Percentiles rank a stretch among this genome's conserved stretches.
phyloP scores from a whole-genome alignment of 1,140 invertebrate species.

The Arctopsyche grandis region DNA sequence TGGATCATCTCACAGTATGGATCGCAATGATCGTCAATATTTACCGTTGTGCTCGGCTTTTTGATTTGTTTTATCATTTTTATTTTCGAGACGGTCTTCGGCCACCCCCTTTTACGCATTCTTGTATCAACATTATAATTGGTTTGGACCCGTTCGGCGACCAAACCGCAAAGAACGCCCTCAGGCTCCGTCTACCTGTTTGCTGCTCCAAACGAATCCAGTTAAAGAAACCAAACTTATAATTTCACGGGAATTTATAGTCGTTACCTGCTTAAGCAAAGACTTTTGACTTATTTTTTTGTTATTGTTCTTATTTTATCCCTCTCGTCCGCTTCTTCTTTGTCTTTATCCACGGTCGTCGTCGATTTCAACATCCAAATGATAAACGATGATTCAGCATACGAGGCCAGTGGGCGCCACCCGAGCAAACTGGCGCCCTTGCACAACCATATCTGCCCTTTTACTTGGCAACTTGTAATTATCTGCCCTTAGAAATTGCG shows the following conservation, averaged over 20 bases:
- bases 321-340: not conserved
- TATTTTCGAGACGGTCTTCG: not conserved
- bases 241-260: slow-evolving; percentile 55
- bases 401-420: not conserved
- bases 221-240: slow-evolving; percentile 55
- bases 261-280: slow-evolving; percentile 51
- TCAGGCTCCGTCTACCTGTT: slow-evolving; percentile 41
- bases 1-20: no score
- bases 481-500: no score
- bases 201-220: slow-evolving; percentile 52
- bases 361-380: slow-evolving; percentile 29
- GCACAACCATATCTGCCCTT: not conserved
- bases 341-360: not conserved
- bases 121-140: slow-evolving; percentile 55
- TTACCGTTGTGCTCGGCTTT: no score
- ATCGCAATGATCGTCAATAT: no score
- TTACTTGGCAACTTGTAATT: no score
- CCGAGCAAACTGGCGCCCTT: not conserved
- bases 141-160: slow-evolving; percentile 46
- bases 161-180: slow-evolving; percentile 47
- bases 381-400: slow-evolving; percentile 51
- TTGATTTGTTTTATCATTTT: no score
- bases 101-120: slow-evolving; percentile 25
- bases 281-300: slow-evolving; percentile 14
- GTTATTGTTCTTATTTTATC: slow-evolving; percentile 16